Conservation (phyloP, 2,888 invertebrate species). For the Cephus rjabovi region DNA sequence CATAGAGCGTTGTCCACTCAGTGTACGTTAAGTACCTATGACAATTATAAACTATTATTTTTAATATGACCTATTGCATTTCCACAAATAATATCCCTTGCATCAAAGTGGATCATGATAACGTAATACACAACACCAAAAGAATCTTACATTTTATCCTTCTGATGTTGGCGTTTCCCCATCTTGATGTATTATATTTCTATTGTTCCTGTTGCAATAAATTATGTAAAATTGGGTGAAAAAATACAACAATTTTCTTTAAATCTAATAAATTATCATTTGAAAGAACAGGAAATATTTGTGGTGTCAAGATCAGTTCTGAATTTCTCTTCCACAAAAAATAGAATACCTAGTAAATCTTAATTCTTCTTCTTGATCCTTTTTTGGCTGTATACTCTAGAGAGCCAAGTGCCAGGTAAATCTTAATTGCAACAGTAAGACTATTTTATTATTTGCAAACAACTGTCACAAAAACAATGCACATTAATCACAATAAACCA, state of each 20-base stretch:
- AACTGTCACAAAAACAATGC: not conserved
- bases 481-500: not conserved
- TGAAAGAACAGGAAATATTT: not conserved
- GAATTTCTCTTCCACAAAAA: not conserved
- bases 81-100: not conserved
- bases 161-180: slow-evolving; percentile 95
- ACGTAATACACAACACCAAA: not conserved
- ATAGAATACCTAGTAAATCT: not conserved
- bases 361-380: too few species aligned
- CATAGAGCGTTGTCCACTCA: slow-evolving; percentile 91
- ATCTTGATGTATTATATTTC: slow-evolving; percentile 69
- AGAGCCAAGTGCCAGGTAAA: not conserved
- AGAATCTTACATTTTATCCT: slow-evolving; percentile 86
- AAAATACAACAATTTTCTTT: not conserved
- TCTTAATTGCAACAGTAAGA: not conserved
- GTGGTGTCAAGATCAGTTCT: not conserved
- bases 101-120: not conserved
- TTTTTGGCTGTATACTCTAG: too few species aligned
- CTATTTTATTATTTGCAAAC: not conserved
- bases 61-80: too few species aligned
- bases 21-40: slow-evolving; percentile 86
- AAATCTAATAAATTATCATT: not conserved
- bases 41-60: not conserved
- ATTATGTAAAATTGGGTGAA: not conserved
- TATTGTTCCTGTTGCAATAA: not conserved